A percentile compares a stretch with the other conserved stretches of the same genome.
Conservation (phyloP, 2,888 invertebrate species). For the Drosophila eohydei region DNA sequence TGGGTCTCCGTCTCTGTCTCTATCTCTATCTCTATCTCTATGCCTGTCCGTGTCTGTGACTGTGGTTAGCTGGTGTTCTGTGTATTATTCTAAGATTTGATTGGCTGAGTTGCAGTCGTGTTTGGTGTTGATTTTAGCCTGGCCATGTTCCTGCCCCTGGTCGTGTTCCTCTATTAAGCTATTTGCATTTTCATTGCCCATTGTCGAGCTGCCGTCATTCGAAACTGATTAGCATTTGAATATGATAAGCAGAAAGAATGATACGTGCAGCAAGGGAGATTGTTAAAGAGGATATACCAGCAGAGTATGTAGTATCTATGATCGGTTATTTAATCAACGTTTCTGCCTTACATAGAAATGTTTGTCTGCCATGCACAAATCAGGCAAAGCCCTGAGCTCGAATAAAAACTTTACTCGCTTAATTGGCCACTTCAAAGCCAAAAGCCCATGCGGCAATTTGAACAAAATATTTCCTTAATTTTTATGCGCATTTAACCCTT, state of each 20-base stretch:
- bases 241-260: slow-evolving; percentile 13
- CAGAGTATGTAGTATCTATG: neutral
- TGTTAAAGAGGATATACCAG: neutral
- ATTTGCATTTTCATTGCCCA: slow-evolving; percentile 34
- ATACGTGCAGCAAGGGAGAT: slow-evolving; percentile 15
- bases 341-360: neutral
- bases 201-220: slow-evolving; percentile 1
- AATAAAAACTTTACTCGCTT: slow-evolving; percentile 39
- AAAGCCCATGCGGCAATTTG: slow-evolving; percentile 57
- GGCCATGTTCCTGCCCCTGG: slow-evolving; percentile 6
- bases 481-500: slow-evolving; percentile 70
- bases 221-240: slow-evolving; percentile 41
- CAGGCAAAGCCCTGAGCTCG: slow-evolving; percentile 27
- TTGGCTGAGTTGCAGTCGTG: slow-evolving; percentile 54
- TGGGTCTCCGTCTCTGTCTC: neutral
- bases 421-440: slow-evolving; percentile 61
- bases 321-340: slow-evolving; percentile 7
- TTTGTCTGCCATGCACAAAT: slow-evolving; percentile 11
- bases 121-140: slow-evolving; percentile 53
- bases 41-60: slow-evolving; percentile 26
- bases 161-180: slow-evolving; percentile 11
- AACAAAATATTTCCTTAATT: slow-evolving; percentile 56
- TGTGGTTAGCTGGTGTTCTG: slow-evolving; percentile 62
- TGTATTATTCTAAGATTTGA: slow-evolving; percentile 72
- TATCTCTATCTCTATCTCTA: neutral